Base-by-base conservation (phyloP, 2,888 invertebrate species). In the Caenorhabditis macrosperma region DNA sequence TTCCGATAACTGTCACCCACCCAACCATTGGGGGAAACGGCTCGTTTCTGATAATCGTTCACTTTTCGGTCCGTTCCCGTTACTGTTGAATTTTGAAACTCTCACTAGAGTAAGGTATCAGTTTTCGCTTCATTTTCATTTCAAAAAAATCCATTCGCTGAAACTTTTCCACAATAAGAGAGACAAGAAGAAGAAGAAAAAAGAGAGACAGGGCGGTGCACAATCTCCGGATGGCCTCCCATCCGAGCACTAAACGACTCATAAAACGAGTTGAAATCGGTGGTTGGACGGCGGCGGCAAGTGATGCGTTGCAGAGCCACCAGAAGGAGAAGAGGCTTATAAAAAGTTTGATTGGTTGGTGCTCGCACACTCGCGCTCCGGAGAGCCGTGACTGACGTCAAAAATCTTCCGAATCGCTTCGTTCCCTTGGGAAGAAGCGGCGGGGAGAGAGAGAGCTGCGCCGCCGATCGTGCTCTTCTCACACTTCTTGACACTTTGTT, bases 291-390 rank as follows among this genome's bases (percentile, higher is more conserved):
- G 41, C 35, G 54, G 46, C 55, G 38, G 64, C 55, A 35, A 57
- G 57, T 63, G 63, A 72, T 63, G 63, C 57, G 57, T 64, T 64
- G 63, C 22, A 26, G 30, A n/a, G n/a, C n/a, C n/a, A n/a, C 38
- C 12, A 44, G 33, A n/a, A 35, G 50, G 12, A 59, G 57, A 68
- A 35, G 30, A 60, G 72, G 52, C 72, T 72, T 72, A 72, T 72
- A 68, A 76, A 76, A 76, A 76, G 76, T 76, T 76, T 76, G 76
- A 76, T 76, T 76, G 76, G 76, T 76, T 60, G 75, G 71, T 55
- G 41, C 64, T 74, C 63, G 54, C 55, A 35, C 33, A 44, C 46
- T 48, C 38, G 20, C 57, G 44, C 44, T 15, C 44, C 20, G 63
- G n/a, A 33, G 30, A 63, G 44, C 68, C 61, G 67, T 76, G 68